Evolutionary conservation across 1,140 invertebrate genomes (phyloP).

Genomic region (Cydia strobilella): DNA sequence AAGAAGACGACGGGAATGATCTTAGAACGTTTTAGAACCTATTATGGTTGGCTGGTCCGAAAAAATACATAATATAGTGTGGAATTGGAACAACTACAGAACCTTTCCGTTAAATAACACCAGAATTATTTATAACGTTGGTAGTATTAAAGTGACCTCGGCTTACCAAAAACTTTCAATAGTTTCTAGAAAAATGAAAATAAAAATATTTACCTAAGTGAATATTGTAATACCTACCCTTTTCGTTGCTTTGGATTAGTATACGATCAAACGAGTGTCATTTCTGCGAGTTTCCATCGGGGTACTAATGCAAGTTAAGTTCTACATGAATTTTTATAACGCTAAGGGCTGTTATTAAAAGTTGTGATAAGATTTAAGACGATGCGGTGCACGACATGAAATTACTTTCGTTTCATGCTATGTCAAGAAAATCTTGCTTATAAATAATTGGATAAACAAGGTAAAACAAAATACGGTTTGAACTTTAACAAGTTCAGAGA

Average conservation of each 20-base stretch:
- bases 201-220: not conserved
- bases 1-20: no score
- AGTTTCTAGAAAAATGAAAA: no score
- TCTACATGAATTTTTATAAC: conserved; percentile 53
- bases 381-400: conserved; percentile 53
- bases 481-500: conserved; percentile 6
- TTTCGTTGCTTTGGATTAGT: not conserved
- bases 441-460: conserved; percentile 37
- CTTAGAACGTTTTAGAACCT: no score
- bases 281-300: conserved; percentile 35
- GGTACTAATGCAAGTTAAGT: conserved; percentile 43
- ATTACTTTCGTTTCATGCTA: conserved; percentile 42
- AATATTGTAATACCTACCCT: not conserved
- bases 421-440: conserved; percentile 41
- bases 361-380: conserved; percentile 55
- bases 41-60: no score
- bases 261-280: not conserved
- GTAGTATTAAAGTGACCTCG: no score
- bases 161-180: no score
- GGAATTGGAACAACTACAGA: no score
- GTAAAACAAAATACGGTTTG: conserved; percentile 1
- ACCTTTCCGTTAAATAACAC: no score
- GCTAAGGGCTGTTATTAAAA: conserved; percentile 54
- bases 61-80: no score
- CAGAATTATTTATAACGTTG: no score